phyloP scores from a whole-genome alignment of 2,888 invertebrate species.

The Ceratothoa steindachneri region DNA sequence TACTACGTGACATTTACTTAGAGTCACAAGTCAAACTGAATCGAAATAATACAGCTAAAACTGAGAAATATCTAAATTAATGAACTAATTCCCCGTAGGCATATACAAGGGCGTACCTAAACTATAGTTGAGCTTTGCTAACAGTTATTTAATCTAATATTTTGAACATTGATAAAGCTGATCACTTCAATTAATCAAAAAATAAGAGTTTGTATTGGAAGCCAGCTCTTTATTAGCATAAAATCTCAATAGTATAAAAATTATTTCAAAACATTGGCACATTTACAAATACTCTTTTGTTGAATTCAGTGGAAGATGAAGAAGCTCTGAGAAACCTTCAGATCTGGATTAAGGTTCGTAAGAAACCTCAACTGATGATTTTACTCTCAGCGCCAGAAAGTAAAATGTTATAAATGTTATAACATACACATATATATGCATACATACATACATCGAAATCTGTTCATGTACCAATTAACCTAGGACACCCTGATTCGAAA shows the following conservation, averaged over 20 bases:
- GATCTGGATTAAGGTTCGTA: no score
- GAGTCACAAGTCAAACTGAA: not conserved
- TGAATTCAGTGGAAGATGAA: not conserved
- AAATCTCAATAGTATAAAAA: not conserved
- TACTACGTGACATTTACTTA: slow-evolving; percentile 1
- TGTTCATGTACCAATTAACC: not conserved
- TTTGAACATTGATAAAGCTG: slow-evolving; percentile 13
- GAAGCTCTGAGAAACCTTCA: not conserved
- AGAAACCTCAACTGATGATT: no score
- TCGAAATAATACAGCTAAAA: not conserved
- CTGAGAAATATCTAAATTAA: not conserved
- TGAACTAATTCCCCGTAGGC: not conserved
- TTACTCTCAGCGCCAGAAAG: no score
- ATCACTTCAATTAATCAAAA: slow-evolving; percentile 2
- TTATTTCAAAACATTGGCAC: not conserved
- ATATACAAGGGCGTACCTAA: not conserved
- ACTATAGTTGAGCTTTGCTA: slow-evolving; percentile 15
- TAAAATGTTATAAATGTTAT: not conserved
- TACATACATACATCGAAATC: slow-evolving; percentile 6
- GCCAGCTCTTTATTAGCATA: slow-evolving; percentile 11
- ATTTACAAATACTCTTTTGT: not conserved
- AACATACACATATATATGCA: slow-evolving; percentile 11
- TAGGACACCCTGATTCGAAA: slow-evolving; percentile 3
- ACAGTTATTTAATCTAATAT: slow-evolving; percentile 8
- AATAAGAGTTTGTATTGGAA: slow-evolving; percentile 1